A percentile compares a stretch with the other conserved stretches of the same genome.
Evolutionary conservation across 2,888 invertebrate genomes (phyloP).

Genomic region (Thymelicus acteon): DNA sequence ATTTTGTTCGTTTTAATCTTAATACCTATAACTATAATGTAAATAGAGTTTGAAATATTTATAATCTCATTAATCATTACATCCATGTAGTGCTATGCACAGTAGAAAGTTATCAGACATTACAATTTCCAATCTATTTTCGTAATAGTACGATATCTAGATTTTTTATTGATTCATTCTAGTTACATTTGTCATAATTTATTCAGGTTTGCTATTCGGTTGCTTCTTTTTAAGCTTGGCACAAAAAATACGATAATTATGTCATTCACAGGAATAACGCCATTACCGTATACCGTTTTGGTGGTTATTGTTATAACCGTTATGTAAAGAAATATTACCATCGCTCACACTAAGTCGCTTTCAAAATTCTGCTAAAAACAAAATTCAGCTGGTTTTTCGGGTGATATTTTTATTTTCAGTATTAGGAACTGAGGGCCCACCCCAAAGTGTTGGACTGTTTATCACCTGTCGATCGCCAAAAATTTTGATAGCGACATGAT

Average conservation of each 20-base stretch:
- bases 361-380: not conserved
- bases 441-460: no score
- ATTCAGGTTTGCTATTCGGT: constrained; percentile 22
- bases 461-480: not conserved
- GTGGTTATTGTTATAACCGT: not conserved
- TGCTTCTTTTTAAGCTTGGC: constrained; percentile 36
- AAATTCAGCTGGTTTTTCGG: not conserved
- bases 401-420: not conserved
- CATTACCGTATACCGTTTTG: constrained; percentile 13
- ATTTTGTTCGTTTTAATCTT: not conserved
- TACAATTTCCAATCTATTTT: constrained; percentile 8
- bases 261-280: constrained; percentile 25
- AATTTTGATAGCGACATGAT: constrained; percentile 33
- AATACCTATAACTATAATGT: constrained; percentile 7
- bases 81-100: constrained; percentile 35
- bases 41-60: constrained; percentile 24
- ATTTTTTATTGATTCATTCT: constrained; percentile 23
- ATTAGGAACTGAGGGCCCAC: not conserved
- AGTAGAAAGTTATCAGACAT: constrained; percentile 29
- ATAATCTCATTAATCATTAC: constrained; percentile 33
- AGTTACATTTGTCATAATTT: constrained; percentile 30
- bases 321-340: not conserved
- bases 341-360: constrained; percentile 3
- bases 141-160: constrained; percentile 16
- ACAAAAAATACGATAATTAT: constrained; percentile 24